A percentile compares a stretch with the other conserved stretches of the same genome.
Evolutionary conservation across 2,113 vertebrate species (phyloP).

Genomic region (Choloepus hoffmanni): DNA sequence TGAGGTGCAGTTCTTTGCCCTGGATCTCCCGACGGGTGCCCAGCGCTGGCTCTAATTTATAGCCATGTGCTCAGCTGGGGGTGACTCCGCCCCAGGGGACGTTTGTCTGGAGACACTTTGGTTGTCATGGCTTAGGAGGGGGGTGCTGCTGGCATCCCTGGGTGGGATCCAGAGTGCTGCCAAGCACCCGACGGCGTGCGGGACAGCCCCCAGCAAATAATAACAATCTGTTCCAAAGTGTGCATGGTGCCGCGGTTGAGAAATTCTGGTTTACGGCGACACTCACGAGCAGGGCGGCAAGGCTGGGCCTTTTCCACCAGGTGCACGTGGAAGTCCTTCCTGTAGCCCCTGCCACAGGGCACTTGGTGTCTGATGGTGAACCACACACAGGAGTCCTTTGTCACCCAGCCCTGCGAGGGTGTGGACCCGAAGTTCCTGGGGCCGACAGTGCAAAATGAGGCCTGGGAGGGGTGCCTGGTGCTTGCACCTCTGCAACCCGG

Average conservation of each 20-base stretch:
- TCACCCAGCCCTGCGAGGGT: too few relatives aligned
- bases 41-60: too few relatives aligned
- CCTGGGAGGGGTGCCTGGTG: background rate
- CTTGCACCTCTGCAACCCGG: too few relatives aligned
- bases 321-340: background rate
- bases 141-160: background rate
- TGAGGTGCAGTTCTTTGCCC: fast-evolving
- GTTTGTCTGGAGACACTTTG: background rate
- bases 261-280: background rate
- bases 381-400: background rate
- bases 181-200: fast-evolving
- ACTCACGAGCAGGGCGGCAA: background rate
- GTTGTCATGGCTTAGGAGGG: background rate
- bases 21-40: too few relatives aligned
- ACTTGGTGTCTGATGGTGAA: background rate
- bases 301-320: fast-evolving
- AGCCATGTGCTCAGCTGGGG: background rate
- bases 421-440: background rate
- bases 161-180: too few relatives aligned
- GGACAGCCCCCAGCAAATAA: fast-evolving
- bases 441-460: too few relatives aligned
- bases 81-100: background rate
- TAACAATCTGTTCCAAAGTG: fast-evolving
- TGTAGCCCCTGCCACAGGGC: fast-evolving
- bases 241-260: background rate